Conservation (phyloP, 2,797 vertebrate species). For the Danionella dracula region DNA sequence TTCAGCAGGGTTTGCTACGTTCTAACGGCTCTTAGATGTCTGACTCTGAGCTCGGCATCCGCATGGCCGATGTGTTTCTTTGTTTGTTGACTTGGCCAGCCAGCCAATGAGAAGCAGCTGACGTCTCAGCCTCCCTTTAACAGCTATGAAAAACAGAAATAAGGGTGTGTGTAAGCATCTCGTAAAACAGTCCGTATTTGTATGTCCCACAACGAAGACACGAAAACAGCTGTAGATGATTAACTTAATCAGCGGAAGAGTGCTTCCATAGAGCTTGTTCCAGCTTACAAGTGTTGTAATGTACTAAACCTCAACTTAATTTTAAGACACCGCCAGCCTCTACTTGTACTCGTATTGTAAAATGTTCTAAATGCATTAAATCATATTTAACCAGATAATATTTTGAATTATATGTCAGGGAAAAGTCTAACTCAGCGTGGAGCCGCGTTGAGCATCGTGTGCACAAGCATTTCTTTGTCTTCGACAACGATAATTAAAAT, state of each 20-base stretch:
- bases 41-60: no score
- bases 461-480: constrained; percentile 8
- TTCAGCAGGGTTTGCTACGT: not conserved
- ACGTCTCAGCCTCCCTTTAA: not conserved
- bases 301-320: no score
- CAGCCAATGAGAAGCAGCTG: constrained; percentile 3
- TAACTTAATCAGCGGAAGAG: not conserved
- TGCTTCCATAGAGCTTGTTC: not conserved
- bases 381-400: no score
- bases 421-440: no score
- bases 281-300: no score
- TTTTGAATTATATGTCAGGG: no score
- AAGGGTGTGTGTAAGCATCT: not conserved
- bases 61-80: not conserved
- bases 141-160: not conserved
- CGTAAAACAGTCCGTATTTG: not conserved
- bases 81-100: not conserved
- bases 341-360: no score
- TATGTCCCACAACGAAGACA: no score
- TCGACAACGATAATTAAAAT: not conserved
- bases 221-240: not conserved
- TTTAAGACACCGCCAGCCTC: no score
- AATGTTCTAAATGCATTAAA: no score
- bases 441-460: no score
- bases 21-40: not conserved